Evolutionary conservation across 1,140 invertebrate species (phyloP).

Genomic region (Zaprionus vittiger): DNA sequence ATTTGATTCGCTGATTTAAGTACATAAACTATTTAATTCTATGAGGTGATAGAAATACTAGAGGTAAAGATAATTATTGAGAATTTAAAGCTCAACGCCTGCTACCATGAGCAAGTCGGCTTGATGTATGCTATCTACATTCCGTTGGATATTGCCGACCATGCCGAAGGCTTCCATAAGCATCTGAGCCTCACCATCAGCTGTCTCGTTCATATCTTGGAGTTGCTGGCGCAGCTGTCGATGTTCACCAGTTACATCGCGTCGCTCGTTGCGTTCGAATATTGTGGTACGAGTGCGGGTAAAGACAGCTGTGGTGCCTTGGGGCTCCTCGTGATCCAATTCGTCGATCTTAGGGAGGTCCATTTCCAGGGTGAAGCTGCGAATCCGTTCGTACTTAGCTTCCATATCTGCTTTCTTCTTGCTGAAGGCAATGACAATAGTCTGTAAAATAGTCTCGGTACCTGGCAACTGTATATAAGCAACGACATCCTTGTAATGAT

Average conservation of each 20-base stretch:
- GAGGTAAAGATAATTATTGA: too few relatives aligned
- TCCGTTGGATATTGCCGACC: conserved; percentile 63
- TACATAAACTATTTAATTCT: too few relatives aligned
- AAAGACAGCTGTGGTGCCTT: conserved; percentile 43
- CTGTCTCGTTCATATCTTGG: conserved; percentile 48
- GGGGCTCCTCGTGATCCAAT: conserved; percentile 33
- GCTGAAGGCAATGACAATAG: conserved; percentile 63
- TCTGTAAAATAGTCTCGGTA: conserved; percentile 54
- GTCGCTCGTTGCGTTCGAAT: conserved; percentile 60
- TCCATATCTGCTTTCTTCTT: conserved; percentile 30
- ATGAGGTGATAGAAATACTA: too few relatives aligned
- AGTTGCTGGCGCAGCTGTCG: conserved; percentile 48
- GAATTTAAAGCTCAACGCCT: not conserved
- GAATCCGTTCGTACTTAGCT: conserved; percentile 48
- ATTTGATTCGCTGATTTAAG: too few relatives aligned
- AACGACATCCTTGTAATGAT: conserved; percentile 68
- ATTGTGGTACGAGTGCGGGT: conserved; percentile 44
- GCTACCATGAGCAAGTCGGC: not conserved
- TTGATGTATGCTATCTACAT: conserved; percentile 35
- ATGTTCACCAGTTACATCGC: conserved; percentile 58
- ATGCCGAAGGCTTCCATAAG: conserved; percentile 68
- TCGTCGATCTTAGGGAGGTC: conserved; percentile 50
- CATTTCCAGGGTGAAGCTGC: conserved; percentile 45
- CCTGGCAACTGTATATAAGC: conserved; percentile 60
- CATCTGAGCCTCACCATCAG: conserved; percentile 59